Conservation (phyloP, 2,113 vertebrate genomes). For the Elgaria multicarinata region DNA sequence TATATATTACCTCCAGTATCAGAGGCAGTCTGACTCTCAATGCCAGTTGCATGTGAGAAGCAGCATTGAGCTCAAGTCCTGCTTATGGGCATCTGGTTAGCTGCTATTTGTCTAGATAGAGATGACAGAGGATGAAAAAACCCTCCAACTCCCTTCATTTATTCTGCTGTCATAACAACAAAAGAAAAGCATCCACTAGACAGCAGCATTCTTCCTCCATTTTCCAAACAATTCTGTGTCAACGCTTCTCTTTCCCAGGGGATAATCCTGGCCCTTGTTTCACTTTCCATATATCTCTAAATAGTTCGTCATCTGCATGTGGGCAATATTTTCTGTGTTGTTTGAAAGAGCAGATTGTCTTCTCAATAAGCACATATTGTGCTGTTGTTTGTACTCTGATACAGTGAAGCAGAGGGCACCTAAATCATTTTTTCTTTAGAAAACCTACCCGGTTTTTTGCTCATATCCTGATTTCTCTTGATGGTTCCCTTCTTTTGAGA, state of each 20-base stretch:
- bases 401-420: background rate
- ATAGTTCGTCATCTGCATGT: background rate
- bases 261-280: background rate
- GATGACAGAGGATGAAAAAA: background rate
- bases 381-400: background rate
- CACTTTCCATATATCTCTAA: background rate
- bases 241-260: too few species aligned
- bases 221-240: background rate
- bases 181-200: background rate
- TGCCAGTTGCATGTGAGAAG: too few species aligned
- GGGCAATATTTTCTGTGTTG: background rate
- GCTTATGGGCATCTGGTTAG: too few species aligned
- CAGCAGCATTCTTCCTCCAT: background rate
- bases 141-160: background rate
- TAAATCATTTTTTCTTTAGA: constrained; percentile 24
- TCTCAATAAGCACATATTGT: background rate
- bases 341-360: constrained; percentile 14
- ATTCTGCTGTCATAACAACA: background rate
- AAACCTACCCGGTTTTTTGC: background rate
- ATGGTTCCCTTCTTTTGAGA: background rate
- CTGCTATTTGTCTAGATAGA: background rate
- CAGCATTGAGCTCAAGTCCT: too few species aligned
- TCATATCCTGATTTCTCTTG: background rate
- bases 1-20: too few species aligned
- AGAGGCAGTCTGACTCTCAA: too few species aligned